Conservation (phyloP, 2,888 invertebrate genomes). For the Euspilapteryx auroguttella region DNA sequence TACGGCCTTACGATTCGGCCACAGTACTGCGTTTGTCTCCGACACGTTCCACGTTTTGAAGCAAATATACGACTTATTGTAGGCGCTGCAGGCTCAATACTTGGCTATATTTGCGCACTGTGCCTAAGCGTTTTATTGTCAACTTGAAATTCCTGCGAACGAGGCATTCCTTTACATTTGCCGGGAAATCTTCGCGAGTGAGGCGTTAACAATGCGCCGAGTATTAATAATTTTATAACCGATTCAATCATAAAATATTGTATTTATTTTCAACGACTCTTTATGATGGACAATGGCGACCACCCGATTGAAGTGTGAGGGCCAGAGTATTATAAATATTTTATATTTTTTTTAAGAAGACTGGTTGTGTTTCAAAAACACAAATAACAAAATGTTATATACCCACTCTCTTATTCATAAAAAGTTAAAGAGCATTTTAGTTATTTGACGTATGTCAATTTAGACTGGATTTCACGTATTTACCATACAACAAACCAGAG, state of each 20-base stretch:
- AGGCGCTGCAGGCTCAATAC: slow-evolving; percentile 37
- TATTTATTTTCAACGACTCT: slow-evolving; percentile 2
- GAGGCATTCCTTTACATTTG: slow-evolving; percentile 6
- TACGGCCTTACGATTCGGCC: slow-evolving; percentile 48
- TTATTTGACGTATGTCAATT: no score
- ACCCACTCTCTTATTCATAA: no score
- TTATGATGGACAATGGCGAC: background rate
- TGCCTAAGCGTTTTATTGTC: slow-evolving; percentile 39
- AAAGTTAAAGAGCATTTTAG: no score
- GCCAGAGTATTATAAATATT: no score
- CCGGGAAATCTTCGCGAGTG: slow-evolving; percentile 10
- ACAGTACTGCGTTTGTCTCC: slow-evolving; percentile 41
- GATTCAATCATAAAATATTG: no score
- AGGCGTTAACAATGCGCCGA: slow-evolving; percentile 38
- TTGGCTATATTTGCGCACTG: slow-evolving; percentile 32
- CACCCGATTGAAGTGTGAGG: no score
- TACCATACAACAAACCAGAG: no score
- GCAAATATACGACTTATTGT: slow-evolving; percentile 46
- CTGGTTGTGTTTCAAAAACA: no score
- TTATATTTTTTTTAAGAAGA: no score
- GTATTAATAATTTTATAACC: slow-evolving; percentile 21
- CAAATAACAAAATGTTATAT: no score
- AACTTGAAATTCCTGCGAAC: slow-evolving; percentile 12
- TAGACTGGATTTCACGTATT: no score
- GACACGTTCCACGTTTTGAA: slow-evolving; percentile 47